Evolutionary conservation across 2,888 invertebrate genomes (phyloP).

Genomic region (Synanthedon vespiformis): DNA sequence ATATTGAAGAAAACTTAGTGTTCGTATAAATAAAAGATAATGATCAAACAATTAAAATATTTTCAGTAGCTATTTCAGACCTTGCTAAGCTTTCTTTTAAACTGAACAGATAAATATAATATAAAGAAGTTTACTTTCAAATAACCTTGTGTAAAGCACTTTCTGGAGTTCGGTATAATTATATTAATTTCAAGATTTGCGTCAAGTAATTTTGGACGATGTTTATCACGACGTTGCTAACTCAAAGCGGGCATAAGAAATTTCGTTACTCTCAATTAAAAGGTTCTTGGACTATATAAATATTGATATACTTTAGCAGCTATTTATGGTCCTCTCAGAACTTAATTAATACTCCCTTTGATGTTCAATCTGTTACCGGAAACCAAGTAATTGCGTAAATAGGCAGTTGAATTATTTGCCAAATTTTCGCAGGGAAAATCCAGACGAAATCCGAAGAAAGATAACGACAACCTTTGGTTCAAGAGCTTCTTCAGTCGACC

Average conservation of each 20-base stretch:
- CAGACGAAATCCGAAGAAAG: background rate
- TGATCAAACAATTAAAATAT: too few species aligned
- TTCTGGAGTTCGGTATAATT: background rate
- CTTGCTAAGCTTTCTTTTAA: too few species aligned
- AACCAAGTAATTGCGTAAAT: constrained; percentile 50
- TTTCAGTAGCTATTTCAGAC: too few species aligned
- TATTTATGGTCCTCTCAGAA: constrained; percentile 57
- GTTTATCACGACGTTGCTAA: constrained; percentile 31
- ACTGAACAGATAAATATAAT: too few species aligned
- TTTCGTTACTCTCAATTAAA: constrained; percentile 57
- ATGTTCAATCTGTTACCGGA: constrained; percentile 64
- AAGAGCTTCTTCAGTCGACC: background rate
- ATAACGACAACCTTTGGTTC: background rate
- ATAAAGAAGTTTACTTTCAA: too few species aligned
- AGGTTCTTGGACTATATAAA: constrained; percentile 51
- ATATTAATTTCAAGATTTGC: constrained; percentile 1
- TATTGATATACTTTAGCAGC: constrained; percentile 51
- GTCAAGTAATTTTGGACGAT: constrained; percentile 8
- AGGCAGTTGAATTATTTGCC: constrained; percentile 10
- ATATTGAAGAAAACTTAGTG: too few species aligned
- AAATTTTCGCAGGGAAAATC: background rate
- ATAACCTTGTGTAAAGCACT: too few species aligned
- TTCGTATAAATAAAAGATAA: too few species aligned
- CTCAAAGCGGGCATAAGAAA: constrained; percentile 46
- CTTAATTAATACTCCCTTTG: constrained; percentile 64